A percentile compares a stretch with the other conserved stretches of the same genome.
Conservation (phyloP, 2,113 vertebrate species). For the Steatornis caripensis region DNA sequence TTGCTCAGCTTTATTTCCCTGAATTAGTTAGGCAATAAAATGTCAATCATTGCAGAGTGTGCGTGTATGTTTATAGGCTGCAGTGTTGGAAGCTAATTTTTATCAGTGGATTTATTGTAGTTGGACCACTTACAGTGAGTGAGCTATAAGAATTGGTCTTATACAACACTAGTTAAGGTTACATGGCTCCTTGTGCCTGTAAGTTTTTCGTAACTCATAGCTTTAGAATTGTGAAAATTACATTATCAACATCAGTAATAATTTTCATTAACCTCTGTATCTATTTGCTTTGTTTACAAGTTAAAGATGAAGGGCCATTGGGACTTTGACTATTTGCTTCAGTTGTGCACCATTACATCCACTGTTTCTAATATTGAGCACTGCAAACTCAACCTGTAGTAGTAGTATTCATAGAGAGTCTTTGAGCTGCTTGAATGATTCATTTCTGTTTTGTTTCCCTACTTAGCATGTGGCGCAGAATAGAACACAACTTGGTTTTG, state of each 20-base stretch:
- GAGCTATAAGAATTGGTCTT: accelerated
- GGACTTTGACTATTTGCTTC: background rate
- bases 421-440: background rate
- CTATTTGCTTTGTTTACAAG: background rate
- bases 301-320: background rate
- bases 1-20: background rate
- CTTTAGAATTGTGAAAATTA: background rate
- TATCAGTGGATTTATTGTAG: background rate
- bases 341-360: background rate
- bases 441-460: background rate
- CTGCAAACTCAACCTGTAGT: background rate
- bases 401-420: background rate
- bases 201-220: background rate
- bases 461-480: background rate
- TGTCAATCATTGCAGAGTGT: background rate
- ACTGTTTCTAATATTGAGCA: background rate
- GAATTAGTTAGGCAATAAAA: background rate
- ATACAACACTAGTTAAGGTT: background rate
- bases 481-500: background rate
- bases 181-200: background rate
- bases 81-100: background rate
- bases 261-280: background rate
- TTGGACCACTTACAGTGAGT: too few species aligned
- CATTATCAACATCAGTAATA: background rate
- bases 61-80: background rate